These are phyloP conservation scores for Chloebia gouldiae DNA, from an alignment of 2,113 vertebrate species.

Conservation along the genomic window DNA sequence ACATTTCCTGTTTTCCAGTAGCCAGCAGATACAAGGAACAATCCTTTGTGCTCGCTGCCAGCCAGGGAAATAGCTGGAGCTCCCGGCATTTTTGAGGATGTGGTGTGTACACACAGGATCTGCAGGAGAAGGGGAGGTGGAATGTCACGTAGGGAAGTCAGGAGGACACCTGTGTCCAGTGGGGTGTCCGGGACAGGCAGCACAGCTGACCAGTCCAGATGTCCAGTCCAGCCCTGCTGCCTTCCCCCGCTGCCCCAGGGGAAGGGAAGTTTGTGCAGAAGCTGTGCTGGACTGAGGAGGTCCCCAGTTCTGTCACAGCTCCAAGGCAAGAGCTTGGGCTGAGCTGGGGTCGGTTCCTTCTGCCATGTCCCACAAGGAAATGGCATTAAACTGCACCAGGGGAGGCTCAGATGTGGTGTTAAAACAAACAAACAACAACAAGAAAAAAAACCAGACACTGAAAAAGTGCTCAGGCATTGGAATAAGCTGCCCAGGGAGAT, in stretches of 20 bases:
- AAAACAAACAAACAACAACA: too few species aligned
- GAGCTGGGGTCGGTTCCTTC: rapidly evolving
- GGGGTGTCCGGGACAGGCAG: background rate
- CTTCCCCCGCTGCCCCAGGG: background rate
- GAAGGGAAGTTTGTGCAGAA: background rate
- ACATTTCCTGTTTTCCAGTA: constrained; percentile 55
- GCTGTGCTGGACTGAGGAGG: background rate
- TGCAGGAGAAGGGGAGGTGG: background rate
- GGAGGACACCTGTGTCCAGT: background rate
- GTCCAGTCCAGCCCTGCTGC: rapidly evolving
- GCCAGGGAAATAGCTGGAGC: constrained; percentile 3
- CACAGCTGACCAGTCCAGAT: background rate
- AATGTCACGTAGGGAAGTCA: background rate
- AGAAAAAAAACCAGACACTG: too few species aligned
- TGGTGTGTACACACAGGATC: background rate
- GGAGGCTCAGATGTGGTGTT: background rate
- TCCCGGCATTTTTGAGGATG: background rate
- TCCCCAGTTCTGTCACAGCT: background rate
- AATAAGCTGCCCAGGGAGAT: background rate
- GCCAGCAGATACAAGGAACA: background rate
- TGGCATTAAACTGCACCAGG: rapidly evolving
- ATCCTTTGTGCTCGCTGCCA: constrained; percentile 24
- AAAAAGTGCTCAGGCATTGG: background rate
- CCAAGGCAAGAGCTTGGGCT: background rate
- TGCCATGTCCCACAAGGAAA: rapidly evolving